Base-by-base conservation (phyloP, 2,113 vertebrate species). In the Nesoenas mayeri region DNA sequence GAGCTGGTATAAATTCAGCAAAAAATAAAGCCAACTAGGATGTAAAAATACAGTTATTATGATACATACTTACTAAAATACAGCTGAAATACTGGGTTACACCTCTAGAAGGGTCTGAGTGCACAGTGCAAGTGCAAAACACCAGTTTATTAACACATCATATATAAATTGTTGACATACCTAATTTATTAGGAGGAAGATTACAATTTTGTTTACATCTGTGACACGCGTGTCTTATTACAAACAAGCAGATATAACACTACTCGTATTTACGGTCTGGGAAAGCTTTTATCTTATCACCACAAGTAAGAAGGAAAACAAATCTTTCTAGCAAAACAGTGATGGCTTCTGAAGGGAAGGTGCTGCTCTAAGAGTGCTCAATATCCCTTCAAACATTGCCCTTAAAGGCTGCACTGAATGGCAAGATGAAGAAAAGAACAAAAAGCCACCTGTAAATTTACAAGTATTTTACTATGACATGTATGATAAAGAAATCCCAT, bases 381-480 rank as follows among this genome's bases (percentile, higher is more conserved):
- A 1, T 5, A 29, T 2, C 48, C 70, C 56, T 20, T 62, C 48
- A 90, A 79, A 56, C 0, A 1, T 3, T 67, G 8, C 20, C 28
- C 13, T 71, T 40, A 91, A 71, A 91, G 16, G 31, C 31, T 54
- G 54, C 15, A 40, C 22, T 53, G 75, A 38, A 61, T 21, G 24
- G 24, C 10, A 62, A 72, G 31, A 51, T 47, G 57, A 94, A 94
- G 50, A 70, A 92, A 73, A 73, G 32, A 93, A 90, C 66, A 67
- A 54, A 53, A 89, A 82, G 22, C 2, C 40, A 80, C 7, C 10
- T 56, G 3, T 11, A 83, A 47, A 36, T 66, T 88, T 50, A 93
- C 40, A 74, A 91, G 34, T 89, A 92, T 88, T 95, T 94, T 66
- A 88, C 60, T 88, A 31, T 6, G 10, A 65, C 3, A 88, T 54